Evolutionary conservation across 1,140 invertebrate species (phyloP).

Genomic region (Heliconius hewitsoni): DNA sequence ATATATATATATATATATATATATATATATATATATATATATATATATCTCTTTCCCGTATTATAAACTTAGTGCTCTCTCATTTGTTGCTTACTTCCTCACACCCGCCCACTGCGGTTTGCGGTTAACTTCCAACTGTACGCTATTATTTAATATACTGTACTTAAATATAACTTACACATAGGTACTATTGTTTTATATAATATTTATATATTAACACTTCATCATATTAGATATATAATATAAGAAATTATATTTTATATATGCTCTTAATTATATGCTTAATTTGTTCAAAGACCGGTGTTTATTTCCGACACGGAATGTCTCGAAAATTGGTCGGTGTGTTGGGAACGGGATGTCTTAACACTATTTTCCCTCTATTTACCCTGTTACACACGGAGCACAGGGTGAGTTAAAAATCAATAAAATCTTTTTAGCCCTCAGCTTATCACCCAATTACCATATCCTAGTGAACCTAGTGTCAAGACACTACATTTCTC

Average conservation of each 20-base stretch:
- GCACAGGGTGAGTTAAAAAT: too few species aligned
- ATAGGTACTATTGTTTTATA: neutral
- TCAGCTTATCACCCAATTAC: neutral
- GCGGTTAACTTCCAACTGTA: neutral
- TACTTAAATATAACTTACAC: neutral
- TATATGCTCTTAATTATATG: too few species aligned
- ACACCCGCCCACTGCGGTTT: neutral
- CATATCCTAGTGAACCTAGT: neutral
- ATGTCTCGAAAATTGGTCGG: neutral
- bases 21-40: too few species aligned
- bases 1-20: too few species aligned
- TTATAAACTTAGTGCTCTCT: neutral
- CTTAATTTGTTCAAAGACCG: too few species aligned
- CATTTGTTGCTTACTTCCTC: neutral
- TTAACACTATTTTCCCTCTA: too few species aligned
- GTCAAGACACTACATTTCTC: neutral
- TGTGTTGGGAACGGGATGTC: too few species aligned
- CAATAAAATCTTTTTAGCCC: too few species aligned
- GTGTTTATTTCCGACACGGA: neutral
- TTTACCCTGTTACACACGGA: too few species aligned
- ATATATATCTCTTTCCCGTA: neutral
- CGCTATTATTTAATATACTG: neutral
- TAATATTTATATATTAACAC: too few species aligned
- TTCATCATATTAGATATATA: too few species aligned
- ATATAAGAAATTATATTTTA: too few species aligned